These are phyloP conservation scores for Pollenia amentaria DNA, from an alignment of 2,888 invertebrate genomes.

Conservation along the genomic window DNA sequence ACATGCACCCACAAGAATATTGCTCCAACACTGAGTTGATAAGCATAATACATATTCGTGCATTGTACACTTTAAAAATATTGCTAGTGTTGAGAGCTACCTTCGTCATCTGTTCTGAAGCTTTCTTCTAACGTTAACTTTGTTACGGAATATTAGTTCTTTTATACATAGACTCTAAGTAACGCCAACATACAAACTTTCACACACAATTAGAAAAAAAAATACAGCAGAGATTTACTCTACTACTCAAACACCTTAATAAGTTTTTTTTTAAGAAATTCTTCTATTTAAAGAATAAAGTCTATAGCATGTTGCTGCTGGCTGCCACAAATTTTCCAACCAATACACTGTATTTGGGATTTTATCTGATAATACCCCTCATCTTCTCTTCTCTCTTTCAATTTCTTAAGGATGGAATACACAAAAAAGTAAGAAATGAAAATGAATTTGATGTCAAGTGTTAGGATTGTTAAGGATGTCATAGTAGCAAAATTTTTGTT, in stretches of 20 bases:
- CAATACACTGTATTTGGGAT: conserved; percentile 26
- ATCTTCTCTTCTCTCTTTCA: not conserved
- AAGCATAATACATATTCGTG: not conserved
- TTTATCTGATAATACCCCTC: conserved; percentile 8
- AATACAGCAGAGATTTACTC: not conserved
- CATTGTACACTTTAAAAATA: conserved; percentile 21
- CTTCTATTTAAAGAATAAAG: conserved; percentile 58
- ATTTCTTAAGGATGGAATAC: not conserved
- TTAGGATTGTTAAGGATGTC: conserved; percentile 22
- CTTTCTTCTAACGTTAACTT: conserved; percentile 46
- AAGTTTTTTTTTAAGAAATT: conserved; percentile 64
- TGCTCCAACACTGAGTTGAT: conserved; percentile 26
- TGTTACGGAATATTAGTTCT: conserved; percentile 31
- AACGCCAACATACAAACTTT: not conserved
- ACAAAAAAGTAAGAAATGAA: not conserved
- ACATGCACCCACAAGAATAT: not conserved
- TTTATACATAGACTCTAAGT: not conserved
- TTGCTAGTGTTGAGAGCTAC: conserved; percentile 60
- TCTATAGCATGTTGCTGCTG: not conserved
- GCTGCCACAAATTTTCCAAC: conserved; percentile 5
- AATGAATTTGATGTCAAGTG: conserved; percentile 23
- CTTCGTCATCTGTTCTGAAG: conserved; percentile 52
- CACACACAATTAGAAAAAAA: not conserved
- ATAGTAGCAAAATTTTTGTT: conserved; percentile 26
- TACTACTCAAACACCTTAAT: conserved; percentile 61